These are phyloP conservation scores for Mastomys natalensis DNA, from an alignment of 2,113 vertebrate genomes.

Conservation along the genomic window DNA sequence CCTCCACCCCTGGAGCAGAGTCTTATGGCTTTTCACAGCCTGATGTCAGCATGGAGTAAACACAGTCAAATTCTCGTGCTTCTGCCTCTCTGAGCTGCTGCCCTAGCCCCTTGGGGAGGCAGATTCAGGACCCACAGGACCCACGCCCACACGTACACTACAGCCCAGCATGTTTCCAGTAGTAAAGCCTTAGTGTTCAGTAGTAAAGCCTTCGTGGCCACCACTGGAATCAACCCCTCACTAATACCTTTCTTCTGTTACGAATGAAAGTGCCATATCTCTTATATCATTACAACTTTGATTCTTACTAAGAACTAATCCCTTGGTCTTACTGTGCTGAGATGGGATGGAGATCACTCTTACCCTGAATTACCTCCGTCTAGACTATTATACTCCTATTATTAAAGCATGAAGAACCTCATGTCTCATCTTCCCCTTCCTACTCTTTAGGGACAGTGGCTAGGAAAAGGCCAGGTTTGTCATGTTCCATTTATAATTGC, in stretches of 20 bases:
- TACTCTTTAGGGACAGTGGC: neutral
- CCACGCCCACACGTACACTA: too few species aligned
- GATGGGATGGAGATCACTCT: neutral
- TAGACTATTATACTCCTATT: neutral
- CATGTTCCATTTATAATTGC: neutral
- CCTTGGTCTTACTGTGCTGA: neutral
- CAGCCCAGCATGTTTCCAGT: neutral
- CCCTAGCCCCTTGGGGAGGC: too few species aligned
- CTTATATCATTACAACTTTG: neutral
- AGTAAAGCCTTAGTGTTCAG: neutral
- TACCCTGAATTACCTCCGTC: neutral
- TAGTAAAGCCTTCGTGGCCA: neutral
- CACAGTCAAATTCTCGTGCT: too few species aligned
- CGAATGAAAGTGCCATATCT: neutral
- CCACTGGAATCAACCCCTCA: neutral
- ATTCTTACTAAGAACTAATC: neutral
- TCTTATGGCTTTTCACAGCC: too few species aligned
- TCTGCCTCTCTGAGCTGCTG: too few species aligned
- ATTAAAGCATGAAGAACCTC: neutral
- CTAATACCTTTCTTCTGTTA: neutral
- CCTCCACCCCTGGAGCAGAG: too few species aligned
- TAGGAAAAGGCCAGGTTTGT: neutral
- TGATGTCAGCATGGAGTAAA: too few species aligned
- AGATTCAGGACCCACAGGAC: too few species aligned
- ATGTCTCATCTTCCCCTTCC: neutral